Percentiles rank a stretch among this genome's conserved stretches.
These are phyloP conservation scores for Pharmacophagus antenor DNA, from an alignment of 2,888 invertebrate genomes.

Conservation along the genomic window DNA sequence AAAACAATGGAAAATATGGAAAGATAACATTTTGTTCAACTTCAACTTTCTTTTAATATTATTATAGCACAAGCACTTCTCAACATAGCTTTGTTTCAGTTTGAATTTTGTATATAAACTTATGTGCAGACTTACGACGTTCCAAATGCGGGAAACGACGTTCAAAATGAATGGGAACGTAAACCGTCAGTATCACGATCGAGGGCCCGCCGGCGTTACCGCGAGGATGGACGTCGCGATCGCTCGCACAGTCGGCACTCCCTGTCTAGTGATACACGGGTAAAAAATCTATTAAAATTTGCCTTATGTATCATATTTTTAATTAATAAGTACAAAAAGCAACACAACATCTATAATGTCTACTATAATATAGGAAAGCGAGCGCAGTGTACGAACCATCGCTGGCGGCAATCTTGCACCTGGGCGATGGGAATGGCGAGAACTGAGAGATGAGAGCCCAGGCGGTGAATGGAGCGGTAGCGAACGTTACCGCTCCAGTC, in stretches of 20 bases:
- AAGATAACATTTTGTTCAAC: no score
- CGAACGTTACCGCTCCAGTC: slow-evolving; percentile 39
- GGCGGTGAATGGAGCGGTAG: slow-evolving; percentile 60
- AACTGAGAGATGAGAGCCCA: slow-evolving; percentile 61
- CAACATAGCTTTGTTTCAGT: no score
- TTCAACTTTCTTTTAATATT: no score
- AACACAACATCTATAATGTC: background rate
- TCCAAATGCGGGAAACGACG: slow-evolving; percentile 48
- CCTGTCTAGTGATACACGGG: slow-evolving; percentile 84
- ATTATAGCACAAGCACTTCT: no score
- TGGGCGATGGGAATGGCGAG: slow-evolving; percentile 68
- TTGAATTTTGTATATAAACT: background rate
- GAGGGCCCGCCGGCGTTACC: slow-evolving; percentile 61
- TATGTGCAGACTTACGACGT: slow-evolving; percentile 73
- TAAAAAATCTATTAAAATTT: slow-evolving; percentile 43
- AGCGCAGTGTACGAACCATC: slow-evolving; percentile 60
- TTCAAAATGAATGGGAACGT: slow-evolving; percentile 52
- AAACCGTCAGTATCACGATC: slow-evolving; percentile 55
- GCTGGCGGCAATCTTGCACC: slow-evolving; percentile 46
- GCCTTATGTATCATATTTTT: background rate
- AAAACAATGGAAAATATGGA: no score
- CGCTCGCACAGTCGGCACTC: slow-evolving; percentile 85
- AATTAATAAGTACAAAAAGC: background rate
- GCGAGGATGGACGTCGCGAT: slow-evolving; percentile 71
- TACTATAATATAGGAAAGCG: slow-evolving; percentile 58